These are phyloP conservation scores for Micropoecilia bifurca DNA, from an alignment of 2,797 vertebrate genomes.

Conservation along the genomic window DNA sequence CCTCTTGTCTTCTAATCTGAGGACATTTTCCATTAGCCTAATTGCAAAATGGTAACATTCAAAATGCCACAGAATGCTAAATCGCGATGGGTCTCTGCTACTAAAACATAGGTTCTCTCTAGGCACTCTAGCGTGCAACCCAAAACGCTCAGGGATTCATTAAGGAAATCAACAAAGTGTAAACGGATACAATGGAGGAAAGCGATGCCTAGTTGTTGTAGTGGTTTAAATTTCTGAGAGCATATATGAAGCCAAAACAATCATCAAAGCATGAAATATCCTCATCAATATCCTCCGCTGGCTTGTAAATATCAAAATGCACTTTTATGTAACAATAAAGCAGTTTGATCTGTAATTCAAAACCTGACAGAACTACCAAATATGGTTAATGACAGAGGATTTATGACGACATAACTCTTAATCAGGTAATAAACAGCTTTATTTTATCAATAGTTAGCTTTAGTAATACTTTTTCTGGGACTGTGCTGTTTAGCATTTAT, in stretches of 20 bases:
- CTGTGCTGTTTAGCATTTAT: neutral
- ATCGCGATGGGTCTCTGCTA: conserved; percentile 46
- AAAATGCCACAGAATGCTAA: conserved; percentile 55
- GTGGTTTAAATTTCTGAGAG: neutral
- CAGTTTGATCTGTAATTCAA: neutral
- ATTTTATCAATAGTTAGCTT: neutral
- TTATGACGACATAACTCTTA: neutral
- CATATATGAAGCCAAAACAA: neutral
- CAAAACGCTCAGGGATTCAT: conserved; percentile 44
- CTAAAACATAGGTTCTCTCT: conserved; percentile 31
- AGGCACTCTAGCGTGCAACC: conserved; percentile 18
- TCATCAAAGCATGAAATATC: neutral
- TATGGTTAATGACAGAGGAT: neutral
- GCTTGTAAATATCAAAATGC: neutral
- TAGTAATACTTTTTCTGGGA: neutral
- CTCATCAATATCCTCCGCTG: neutral
- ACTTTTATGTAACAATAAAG: neutral
- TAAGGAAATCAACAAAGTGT: conserved; percentile 27
- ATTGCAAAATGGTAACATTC: conserved; percentile 63
- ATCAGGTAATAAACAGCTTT: neutral
- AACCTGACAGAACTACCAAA: neutral
- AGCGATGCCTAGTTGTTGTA: conserved; percentile 6
- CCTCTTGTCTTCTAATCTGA: conserved; percentile 63
- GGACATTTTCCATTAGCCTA: conserved; percentile 67
- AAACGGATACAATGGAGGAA: conserved; percentile 15